A percentile compares a stretch with the other conserved stretches of the same genome.
These are phyloP conservation scores for Alloscopus bannaensis DNA, from an alignment of 2,888 invertebrate species.

Conservation along the genomic window DNA sequence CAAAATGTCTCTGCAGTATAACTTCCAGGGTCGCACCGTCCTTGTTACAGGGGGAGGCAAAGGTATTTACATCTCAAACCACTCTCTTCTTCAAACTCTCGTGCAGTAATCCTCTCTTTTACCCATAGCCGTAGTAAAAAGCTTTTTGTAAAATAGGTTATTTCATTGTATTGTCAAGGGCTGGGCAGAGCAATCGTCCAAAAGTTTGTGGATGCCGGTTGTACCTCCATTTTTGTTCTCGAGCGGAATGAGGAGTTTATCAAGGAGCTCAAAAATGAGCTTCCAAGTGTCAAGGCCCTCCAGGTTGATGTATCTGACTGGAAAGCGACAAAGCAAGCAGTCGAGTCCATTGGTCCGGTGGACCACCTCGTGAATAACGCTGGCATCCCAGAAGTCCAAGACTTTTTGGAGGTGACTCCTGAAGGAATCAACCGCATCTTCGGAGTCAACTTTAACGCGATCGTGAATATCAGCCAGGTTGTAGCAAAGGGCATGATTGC, in stretches of 20 bases:
- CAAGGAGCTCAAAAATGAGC: constrained; percentile 14
- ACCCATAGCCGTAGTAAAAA: too few species aligned
- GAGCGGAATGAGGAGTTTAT: constrained; percentile 37
- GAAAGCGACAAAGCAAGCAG: constrained; percentile 32
- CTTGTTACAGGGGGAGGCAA: constrained; percentile 55
- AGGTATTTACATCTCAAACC: constrained; percentile 25
- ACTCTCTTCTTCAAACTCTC: too few species aligned
- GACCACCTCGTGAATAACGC: constrained; percentile 57
- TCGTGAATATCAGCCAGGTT: constrained; percentile 46
- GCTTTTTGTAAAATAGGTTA: too few species aligned
- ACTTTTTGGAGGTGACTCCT: constrained; percentile 35
- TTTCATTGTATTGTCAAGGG: constrained; percentile 20
- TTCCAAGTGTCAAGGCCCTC: constrained; percentile 31
- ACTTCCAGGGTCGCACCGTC: constrained; percentile 47
- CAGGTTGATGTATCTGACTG: constrained; percentile 45
- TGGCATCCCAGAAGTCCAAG: constrained; percentile 37
- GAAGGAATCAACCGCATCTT: constrained; percentile 39
- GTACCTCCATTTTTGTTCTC: constrained; percentile 39
- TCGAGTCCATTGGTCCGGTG: constrained; percentile 42
- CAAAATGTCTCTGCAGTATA: constrained; percentile 46
- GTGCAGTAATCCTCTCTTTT: too few species aligned
- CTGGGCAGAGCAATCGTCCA: constrained; percentile 40
- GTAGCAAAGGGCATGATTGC: constrained; percentile 40
- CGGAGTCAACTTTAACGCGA: constrained; percentile 45
- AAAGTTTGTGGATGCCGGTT: constrained; percentile 46